Percentiles rank a stretch among this genome's conserved stretches.
phyloP scores from a whole-genome alignment of 2,113 vertebrate genomes.

The Thamnaconus septentrionalis region DNA sequence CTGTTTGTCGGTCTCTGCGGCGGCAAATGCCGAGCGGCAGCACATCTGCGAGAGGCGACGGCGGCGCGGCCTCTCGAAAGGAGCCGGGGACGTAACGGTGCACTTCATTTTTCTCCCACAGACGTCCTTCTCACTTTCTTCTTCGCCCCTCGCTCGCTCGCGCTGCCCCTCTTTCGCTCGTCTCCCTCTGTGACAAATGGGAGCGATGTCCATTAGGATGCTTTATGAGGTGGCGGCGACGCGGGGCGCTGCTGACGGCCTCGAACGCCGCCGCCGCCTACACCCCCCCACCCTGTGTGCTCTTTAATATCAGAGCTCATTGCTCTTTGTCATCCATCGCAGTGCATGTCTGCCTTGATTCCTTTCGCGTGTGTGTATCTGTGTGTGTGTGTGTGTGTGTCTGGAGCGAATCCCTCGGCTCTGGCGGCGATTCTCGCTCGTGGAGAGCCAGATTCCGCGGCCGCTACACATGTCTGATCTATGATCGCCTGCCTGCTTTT shows the following conservation, averaged over 20 bases:
- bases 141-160: slow-evolving; percentile 21
- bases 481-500: slow-evolving; percentile 68
- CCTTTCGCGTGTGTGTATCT: slow-evolving; percentile 5
- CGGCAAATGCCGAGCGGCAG: slow-evolving; percentile 45
- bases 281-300: slow-evolving; percentile 44
- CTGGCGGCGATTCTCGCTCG: slow-evolving; percentile 13
- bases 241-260: slow-evolving; percentile 55
- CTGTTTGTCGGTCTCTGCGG: too few species aligned
- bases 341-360: slow-evolving; percentile 22
- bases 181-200: slow-evolving; percentile 67
- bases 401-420: slow-evolving; percentile 25
- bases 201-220: slow-evolving; percentile 67
- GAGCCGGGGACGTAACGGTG: slow-evolving; percentile 60
- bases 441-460: slow-evolving; percentile 32
- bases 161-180: slow-evolving; percentile 53
- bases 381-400: slow-evolving; percentile 19
- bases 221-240: slow-evolving; percentile 76
- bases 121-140: slow-evolving; percentile 67
- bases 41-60: slow-evolving; percentile 48
- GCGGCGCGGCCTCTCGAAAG: slow-evolving; percentile 55
- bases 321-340: slow-evolving; percentile 59
- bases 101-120: slow-evolving; percentile 64
- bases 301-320: slow-evolving; percentile 68
- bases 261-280: slow-evolving; percentile 42
- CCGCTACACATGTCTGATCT: slow-evolving; percentile 57